Percentiles rank a stretch among this genome's conserved stretches.
Conservation (phyloP, 2,888 invertebrate species). For the Himalopsyche anomala region DNA sequence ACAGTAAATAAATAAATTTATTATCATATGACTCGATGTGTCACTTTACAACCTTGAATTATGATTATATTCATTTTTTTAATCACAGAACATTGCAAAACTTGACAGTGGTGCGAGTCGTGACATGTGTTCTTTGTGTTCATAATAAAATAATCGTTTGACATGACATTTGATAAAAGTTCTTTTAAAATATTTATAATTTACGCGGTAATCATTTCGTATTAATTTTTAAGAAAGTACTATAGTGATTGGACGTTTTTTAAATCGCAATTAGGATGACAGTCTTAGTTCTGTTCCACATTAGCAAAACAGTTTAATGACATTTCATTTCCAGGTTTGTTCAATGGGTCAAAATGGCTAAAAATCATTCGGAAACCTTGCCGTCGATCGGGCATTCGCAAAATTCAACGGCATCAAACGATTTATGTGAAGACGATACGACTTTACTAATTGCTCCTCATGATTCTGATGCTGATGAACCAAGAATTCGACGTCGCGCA, state of each 20-base stretch:
- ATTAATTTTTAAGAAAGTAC: too few relatives aligned
- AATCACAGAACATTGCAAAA: background rate
- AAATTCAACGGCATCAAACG: slow-evolving; percentile 37
- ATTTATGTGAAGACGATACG: slow-evolving; percentile 46
- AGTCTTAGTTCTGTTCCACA: background rate
- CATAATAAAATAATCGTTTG: background rate
- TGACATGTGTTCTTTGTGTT: slow-evolving; percentile 21
- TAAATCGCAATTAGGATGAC: too few relatives aligned
- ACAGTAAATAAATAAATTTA: too few relatives aligned
- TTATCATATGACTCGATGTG: too few relatives aligned
- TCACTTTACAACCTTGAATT: too few relatives aligned
- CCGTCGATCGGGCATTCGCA: background rate
- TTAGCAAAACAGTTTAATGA: background rate
- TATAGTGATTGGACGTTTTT: too few relatives aligned
- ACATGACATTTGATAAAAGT: too few relatives aligned
- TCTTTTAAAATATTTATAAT: too few relatives aligned
- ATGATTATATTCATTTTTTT: too few relatives aligned
- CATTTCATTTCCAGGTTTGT: background rate
- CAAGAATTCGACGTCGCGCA: too few relatives aligned
- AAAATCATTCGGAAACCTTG: background rate
- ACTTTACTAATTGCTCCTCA: slow-evolving; percentile 35
- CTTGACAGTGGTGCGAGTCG: background rate
- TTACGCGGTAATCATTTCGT: too few relatives aligned
- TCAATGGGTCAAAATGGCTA: slow-evolving; percentile 29
- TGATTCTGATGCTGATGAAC: too few relatives aligned